Evolutionary conservation across 2,888 invertebrate species (phyloP).

Genomic region (Pocota personata): DNA sequence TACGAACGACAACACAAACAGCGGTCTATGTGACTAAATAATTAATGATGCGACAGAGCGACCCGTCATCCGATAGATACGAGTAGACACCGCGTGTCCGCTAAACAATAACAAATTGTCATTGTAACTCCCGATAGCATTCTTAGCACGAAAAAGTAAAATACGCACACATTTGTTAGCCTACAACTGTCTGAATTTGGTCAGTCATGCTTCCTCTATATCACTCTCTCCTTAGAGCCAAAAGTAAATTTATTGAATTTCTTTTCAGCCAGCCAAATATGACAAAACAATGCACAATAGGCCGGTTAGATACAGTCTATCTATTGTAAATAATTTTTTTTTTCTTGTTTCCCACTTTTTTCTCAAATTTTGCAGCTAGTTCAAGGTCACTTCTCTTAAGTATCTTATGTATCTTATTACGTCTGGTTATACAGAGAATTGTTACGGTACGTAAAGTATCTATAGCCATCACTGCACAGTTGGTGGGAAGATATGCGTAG

Average conservation of each 20-base stretch:
- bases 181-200: slow-evolving; percentile 5
- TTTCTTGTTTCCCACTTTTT: neutral
- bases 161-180: neutral
- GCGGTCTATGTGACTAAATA: slow-evolving; percentile 21
- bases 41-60: slow-evolving; percentile 26
- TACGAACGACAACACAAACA: slow-evolving; percentile 11
- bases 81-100: neutral
- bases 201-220: neutral
- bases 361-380: slow-evolving; percentile 69
- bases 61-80: neutral
- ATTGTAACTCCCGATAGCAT: slow-evolving; percentile 37
- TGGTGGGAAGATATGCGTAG: neutral
- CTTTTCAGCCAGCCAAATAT: slow-evolving; percentile 1
- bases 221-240: slow-evolving; percentile 35
- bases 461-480: neutral
- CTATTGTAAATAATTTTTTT: neutral
- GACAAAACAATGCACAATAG: neutral
- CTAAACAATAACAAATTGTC: slow-evolving; percentile 27
- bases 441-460: slow-evolving; percentile 9
- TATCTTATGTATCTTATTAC: slow-evolving; percentile 43
- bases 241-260: neutral
- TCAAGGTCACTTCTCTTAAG: slow-evolving; percentile 51
- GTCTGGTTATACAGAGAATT: slow-evolving; percentile 25
- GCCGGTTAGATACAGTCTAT: neutral
- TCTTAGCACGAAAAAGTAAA: slow-evolving; percentile 32